A percentile compares a stretch with the other conserved stretches of the same genome.
phyloP scores from a whole-genome alignment of 2,797 vertebrate species.

The Anomalospiza imberbis region DNA sequence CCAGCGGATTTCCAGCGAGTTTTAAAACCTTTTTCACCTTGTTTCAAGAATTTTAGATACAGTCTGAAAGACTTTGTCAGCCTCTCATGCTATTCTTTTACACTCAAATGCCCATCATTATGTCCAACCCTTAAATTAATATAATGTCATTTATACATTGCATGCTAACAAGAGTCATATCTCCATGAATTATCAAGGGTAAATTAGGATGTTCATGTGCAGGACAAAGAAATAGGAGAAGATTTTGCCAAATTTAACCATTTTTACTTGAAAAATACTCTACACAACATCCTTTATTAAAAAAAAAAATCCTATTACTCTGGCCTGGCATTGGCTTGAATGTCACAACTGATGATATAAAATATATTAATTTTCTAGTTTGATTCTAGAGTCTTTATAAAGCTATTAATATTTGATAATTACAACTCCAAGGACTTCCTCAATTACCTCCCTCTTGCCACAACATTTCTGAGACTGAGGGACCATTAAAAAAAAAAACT shows the following conservation, averaged over 20 bases:
- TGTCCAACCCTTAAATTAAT: not conserved
- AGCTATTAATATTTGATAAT: conserved; percentile 4
- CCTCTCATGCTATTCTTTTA: not conserved
- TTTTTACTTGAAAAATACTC: not conserved
- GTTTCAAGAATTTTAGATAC: not conserved
- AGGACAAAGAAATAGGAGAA: not conserved
- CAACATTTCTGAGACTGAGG: conserved; percentile 7
- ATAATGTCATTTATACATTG: not conserved
- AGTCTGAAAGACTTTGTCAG: not conserved
- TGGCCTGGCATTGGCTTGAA: not conserved
- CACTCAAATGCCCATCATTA: not conserved
- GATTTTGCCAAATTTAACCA: not conserved
- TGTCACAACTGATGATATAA: not conserved
- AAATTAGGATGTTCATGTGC: not conserved
- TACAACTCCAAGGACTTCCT: conserved; percentile 1
- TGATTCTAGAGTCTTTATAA: not conserved
- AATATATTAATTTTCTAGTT: not conserved
- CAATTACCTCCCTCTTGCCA: conserved; percentile 13
- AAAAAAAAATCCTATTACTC: not conserved
- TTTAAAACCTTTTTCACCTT: not conserved
- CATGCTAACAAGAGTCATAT: not conserved
- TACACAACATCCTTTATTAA: not conserved
- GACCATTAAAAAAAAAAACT: not conserved
- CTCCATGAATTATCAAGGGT: not conserved
- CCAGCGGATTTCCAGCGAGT: not conserved